These are phyloP conservation scores for Lamellibrachia satsuma DNA, from an alignment of 2,888 invertebrate species.

Conservation along the genomic window DNA sequence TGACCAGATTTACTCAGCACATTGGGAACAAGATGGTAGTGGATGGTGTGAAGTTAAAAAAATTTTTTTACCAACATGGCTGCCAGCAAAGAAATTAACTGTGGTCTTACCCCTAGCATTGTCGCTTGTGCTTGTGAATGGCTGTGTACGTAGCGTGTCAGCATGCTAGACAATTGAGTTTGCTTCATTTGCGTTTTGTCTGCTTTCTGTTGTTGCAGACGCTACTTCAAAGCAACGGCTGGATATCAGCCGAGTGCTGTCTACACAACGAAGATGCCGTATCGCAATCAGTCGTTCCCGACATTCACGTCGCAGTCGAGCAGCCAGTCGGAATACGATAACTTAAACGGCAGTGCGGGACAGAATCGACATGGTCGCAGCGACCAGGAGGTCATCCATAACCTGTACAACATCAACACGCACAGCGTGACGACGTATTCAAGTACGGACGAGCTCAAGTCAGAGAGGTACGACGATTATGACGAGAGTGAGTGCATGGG, in stretches of 20 bases:
- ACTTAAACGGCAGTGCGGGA: constrained; percentile 38
- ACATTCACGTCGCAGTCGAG: constrained; percentile 54
- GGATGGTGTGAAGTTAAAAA: neutral
- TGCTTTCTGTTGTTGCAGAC: neutral
- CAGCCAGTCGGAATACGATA: constrained; percentile 58
- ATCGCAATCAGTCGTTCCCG: constrained; percentile 65
- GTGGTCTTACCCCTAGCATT: neutral
- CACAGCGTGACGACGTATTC: constrained; percentile 63
- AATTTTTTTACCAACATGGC: neutral
- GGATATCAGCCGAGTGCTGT: constrained; percentile 46
- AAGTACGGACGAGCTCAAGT: constrained; percentile 57
- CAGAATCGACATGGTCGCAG: neutral
- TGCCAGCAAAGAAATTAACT: neutral
- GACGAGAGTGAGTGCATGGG: constrained; percentile 52
- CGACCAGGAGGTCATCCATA: neutral
- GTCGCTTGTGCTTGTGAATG: neutral
- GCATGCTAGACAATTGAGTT: neutral
- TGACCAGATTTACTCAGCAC: neutral
- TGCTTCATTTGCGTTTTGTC: constrained; percentile 14
- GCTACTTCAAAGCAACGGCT: neutral
- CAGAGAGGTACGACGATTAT: constrained; percentile 35
- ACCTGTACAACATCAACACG: constrained; percentile 43
- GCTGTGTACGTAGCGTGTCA: neutral
- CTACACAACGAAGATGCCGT: constrained; percentile 60
- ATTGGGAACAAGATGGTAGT: neutral